Evolutionary conservation across 2,888 invertebrate genomes (phyloP), one percentile per base, ranked within the genome.

Genomic region (Apotomis capreana): DNA sequence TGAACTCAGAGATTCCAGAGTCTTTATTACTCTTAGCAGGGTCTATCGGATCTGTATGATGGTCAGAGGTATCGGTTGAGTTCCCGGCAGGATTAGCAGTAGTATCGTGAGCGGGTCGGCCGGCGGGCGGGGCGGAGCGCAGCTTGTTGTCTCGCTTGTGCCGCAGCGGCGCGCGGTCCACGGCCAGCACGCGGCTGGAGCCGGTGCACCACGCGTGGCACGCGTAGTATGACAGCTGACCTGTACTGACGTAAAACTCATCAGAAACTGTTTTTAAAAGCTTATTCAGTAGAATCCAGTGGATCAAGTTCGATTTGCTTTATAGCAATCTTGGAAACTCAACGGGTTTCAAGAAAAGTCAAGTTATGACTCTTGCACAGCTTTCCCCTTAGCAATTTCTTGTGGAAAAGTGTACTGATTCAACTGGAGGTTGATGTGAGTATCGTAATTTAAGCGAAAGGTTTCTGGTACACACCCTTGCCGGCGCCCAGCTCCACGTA

Each of bases 401-500:
- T 26, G 26, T 0, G 26, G 26, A 26, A 26, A 26, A 26, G 26
- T 26, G 26, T 26, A 26, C 26, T 26, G 26, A 26, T 26, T 26
- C 26, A 26, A 26, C 26, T 26, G 26, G 26, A 26, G 26, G 26
- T 26, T 26, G 26, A 26, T 26, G 1, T 26, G 26, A 26, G 26
- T 15, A 26, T 26, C 26, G 26, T 26, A 26, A 26, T 26, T 26
- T 26, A 26, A 26, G 26, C 26, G 26, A 26, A 26, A 2, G 26
- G 2, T 26, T 26, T 26, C 26, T 26, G 26, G 26, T 26, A 26
- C 26, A 26, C 40, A 40, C 40, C 40, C 40, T 40, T 97, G n/a
- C 98, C 98, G 10, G 98, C 98, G 0, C 98, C 98, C 82, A 98
- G 96, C 87, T 98, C 98, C 73, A 98, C 94, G 79, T 95, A 98